Evolutionary conservation across 2,113 vertebrate genomes (phyloP), one percentile per base, ranked within the genome.

Genomic region (Tetraodon nigroviridis): DNA sequence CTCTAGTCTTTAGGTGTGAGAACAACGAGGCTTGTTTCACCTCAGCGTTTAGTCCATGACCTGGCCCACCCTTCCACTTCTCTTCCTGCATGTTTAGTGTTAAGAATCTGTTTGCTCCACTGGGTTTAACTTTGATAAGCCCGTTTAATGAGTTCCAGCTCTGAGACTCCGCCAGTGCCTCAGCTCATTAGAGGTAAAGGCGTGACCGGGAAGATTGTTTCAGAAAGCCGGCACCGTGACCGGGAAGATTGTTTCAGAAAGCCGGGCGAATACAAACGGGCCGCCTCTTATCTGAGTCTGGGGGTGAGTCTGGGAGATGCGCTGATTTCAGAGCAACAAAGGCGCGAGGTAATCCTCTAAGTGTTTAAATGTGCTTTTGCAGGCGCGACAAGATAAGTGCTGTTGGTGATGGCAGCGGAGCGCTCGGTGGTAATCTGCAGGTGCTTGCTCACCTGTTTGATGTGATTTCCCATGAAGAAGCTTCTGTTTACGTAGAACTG

Each of bases 171-270:
- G 29, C 6, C 27, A 21, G 22, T 51, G 63, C 54, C 68, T 57
- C 27, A 55, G 51, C 71, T 81, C 69, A 79, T 83, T 67, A 65
- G 50, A 41, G 40, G 78, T 62, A 70, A 61, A 80, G 48, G 64
- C 61, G 48, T 21, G 56, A 59, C 62, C 67, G 53, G 27, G 55
- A 78, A 52, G 61, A 64, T 48, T 8, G 54, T 84, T 85, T 61
- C 17, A 18, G 72, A 84, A 82, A 0, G 10, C 22, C 59, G 51
- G n/a, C n/a, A n/a, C n/a, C 61, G 48, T 21, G 56, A 59, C 62
- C 67, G 53, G 27, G 55, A 78, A 52, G 61, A 64, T 48, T 8
- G 54, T 84, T 85, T 61, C 17, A 18, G 72, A 84, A 82, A 0
- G 10, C 22, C 59, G 51, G n/a, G 24, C 66, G 60, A 77, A 75